Conservation (phyloP, 1,140 invertebrate species). For the Phenacoccus solenopsis region DNA sequence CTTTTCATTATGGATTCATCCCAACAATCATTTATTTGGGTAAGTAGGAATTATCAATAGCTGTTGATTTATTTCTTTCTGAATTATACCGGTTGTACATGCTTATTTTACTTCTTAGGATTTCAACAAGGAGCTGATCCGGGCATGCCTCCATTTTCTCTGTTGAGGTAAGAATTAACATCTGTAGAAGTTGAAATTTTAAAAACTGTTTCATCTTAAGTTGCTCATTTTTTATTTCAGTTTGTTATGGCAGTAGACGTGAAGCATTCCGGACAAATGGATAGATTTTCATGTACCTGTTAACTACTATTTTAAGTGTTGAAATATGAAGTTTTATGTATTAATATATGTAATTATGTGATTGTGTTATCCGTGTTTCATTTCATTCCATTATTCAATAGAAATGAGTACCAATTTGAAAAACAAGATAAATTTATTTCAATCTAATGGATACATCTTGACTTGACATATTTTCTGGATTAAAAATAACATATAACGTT, state of each 20-base stretch:
- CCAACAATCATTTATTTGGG: not conserved
- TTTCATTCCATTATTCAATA: too few species aligned
- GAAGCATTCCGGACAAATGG: not conserved
- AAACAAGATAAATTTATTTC: too few species aligned
- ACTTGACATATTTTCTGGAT: too few species aligned
- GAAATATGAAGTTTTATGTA: not conserved
- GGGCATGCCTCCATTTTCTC: not conserved
- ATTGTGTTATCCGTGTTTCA: too few species aligned
- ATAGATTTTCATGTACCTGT: not conserved
- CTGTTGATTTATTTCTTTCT: too few species aligned
- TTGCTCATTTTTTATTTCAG: not conserved
- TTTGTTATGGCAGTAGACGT: not conserved
- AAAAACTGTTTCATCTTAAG: not conserved
- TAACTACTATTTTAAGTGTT: too few species aligned
- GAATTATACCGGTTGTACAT: not conserved
- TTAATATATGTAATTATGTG: not conserved
- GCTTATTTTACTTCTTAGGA: not conserved
- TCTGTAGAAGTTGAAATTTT: too few species aligned
- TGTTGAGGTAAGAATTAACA: not conserved
- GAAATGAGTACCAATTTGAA: too few species aligned
- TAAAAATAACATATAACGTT: too few species aligned
- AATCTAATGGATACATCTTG: too few species aligned
- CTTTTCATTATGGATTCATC: not conserved
- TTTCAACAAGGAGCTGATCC: not conserved
- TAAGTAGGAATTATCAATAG: too few species aligned